Evolutionary conservation across 2,113 vertebrate species (phyloP).

Genomic region (Rhabdornis inornatus): DNA sequence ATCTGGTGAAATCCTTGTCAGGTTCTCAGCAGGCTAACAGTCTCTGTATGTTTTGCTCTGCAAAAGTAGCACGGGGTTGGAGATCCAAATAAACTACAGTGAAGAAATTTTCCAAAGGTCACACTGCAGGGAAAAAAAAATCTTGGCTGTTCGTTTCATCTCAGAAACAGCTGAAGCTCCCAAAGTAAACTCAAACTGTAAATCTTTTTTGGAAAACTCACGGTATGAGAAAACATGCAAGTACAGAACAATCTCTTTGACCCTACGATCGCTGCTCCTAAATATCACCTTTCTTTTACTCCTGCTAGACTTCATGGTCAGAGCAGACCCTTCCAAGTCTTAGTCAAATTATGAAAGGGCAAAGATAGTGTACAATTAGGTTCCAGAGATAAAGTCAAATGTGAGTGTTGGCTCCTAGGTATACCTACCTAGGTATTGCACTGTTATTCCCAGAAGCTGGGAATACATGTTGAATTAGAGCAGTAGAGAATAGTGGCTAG

Average conservation of each 20-base stretch:
- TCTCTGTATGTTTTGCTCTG: slow-evolving; percentile 13
- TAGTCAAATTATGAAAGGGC: not conserved
- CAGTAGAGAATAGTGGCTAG: not conserved
- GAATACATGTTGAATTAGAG: not conserved
- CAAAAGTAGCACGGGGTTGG: not conserved
- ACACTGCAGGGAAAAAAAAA: not conserved
- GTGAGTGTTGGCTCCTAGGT: not conserved
- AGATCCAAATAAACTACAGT: not conserved
- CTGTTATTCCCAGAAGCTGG: not conserved
- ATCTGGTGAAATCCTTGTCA: not conserved
- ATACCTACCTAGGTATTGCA: not conserved
- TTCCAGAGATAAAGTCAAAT: not conserved
- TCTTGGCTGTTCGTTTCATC: slow-evolving; percentile 1
- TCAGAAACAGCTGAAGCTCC: slow-evolving; percentile 33
- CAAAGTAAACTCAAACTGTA: slow-evolving; percentile 46
- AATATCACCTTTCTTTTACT: slow-evolving; percentile 1
- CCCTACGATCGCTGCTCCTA: not conserved
- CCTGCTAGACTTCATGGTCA: not conserved
- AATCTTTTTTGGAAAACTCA: slow-evolving; percentile 19
- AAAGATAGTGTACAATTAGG: not conserved
- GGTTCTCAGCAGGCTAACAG: slow-evolving; percentile 6
- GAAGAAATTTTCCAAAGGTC: slow-evolving; percentile 47
- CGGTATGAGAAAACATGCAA: not conserved
- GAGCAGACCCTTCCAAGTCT: not conserved
- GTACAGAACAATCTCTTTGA: slow-evolving; percentile 3